Base-by-base conservation (phyloP, 2,113 vertebrate genomes). In the Corythornis madagascariensis region DNA sequence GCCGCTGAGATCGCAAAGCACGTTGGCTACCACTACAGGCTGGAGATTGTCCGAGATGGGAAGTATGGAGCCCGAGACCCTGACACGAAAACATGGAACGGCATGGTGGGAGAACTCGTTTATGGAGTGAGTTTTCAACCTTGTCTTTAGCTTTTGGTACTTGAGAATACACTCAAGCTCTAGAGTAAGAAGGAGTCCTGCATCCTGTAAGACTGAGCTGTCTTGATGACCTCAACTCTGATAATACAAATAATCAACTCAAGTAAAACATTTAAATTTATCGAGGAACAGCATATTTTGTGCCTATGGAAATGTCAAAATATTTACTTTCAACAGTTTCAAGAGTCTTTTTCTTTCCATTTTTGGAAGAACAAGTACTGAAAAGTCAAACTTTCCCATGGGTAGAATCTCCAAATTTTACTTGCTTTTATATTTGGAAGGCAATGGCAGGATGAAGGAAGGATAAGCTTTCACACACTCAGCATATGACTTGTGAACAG, bases 41-140 rank as follows among this genome's bases (percentile, higher is more conserved):
- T 99, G 76, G 99, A 99, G 97, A 97, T 99, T 1, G 99, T 99
- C 84, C 98, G 98, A 2, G 99, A 99, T 45, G 99, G 99, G 26
- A 99, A 99, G 88, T 99, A 99, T 0, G 99, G 99, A 70, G 99
- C 99, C 56, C 97, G 98, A 15, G 99, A 99, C 92, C 98, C 99
- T 0, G 99, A 99, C 42, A 98, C 97, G 83, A 99, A 99, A 95
- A 98, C 98, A 25, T 99, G 99, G 99, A 99, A 99, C 2, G 99
- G 99, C 96, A 99, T 99, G 99, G 99, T 99, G 91, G 99, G 99
- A 74, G 99, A 99, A 70, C 98, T 99, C 11, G 99, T 99, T 9
- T 99, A 99, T 9, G 99, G 99, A 94, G 99, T 99, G 97, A 98
- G 99, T 98, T 56, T 48, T 71, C 43, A 43, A 3, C 40, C 67